phyloP scores from a whole-genome alignment of 2,888 invertebrate species.

The Neocrepidodera transversa region DNA sequence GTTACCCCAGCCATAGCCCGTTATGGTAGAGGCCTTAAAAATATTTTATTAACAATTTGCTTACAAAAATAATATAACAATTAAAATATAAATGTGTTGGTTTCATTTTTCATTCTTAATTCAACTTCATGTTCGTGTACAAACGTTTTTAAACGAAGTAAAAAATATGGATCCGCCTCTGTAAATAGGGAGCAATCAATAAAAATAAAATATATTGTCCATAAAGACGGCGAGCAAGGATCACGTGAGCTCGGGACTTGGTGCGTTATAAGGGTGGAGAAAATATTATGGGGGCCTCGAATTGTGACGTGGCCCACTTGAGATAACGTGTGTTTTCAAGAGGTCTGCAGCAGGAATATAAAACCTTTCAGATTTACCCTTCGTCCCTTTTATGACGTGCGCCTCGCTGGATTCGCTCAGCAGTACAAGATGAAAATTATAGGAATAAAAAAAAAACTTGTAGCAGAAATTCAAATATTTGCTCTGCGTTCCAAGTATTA shows the following conservation, averaged over 20 bases:
- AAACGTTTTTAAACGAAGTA: no score
- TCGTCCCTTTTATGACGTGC: slow-evolving; percentile 29
- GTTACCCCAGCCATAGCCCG: no score
- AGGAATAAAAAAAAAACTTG: slow-evolving; percentile 25
- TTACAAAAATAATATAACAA: no score
- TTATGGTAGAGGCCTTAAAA: no score
- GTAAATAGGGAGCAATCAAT: no score
- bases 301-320: slow-evolving; percentile 54
- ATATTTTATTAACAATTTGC: no score
- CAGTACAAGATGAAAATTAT: slow-evolving; percentile 28
- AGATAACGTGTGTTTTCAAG: slow-evolving; percentile 55
- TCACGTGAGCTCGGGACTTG: background rate
- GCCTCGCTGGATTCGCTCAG: slow-evolving; percentile 25
- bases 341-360: slow-evolving; percentile 47
- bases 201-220: slow-evolving; percentile 26
- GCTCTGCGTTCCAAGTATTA: slow-evolving; percentile 11
- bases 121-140: no score
- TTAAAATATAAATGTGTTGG: no score
- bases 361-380: slow-evolving; percentile 35
- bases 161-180: no score
- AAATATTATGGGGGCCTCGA: slow-evolving; percentile 37
- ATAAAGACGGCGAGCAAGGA: background rate
- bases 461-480: slow-evolving; percentile 24
- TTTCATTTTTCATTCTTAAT: no score
- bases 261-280: slow-evolving; percentile 19